Evolutionary conservation across 1,140 invertebrate genomes (phyloP), one percentile per base, ranked within the genome.

Genomic region (Drosophila teissieri): DNA sequence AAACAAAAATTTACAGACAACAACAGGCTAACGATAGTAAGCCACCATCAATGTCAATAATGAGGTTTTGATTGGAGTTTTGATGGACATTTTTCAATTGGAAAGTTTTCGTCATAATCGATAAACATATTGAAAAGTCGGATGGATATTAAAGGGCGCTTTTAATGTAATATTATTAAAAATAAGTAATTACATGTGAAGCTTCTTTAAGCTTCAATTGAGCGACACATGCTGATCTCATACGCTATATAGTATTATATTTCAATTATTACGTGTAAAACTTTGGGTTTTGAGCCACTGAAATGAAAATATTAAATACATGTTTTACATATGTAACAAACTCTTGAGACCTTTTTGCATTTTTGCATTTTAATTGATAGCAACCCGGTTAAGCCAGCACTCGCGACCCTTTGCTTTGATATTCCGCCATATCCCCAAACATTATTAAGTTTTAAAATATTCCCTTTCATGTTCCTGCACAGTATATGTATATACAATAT

Each of bases 381-480:
- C 64, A 49, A 57, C 64, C 36, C 67, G 52, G 69, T 70, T 70
- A 69, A 56, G 65, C 44, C 64, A 24, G 61, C 61, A 44, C 53
- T 42, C 11, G 31, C 24, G 10, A 36, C 40, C 53, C 51, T 60
- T 51, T 17, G 46, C 45, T 78, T 65, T 54, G 15, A 40, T 57
- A 51, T 73, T 52, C 75, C 62, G 49, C 52, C 27, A 14, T 73
- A 54, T 45, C 56, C 51, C 62, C 72, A 78, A 85, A 77, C 73
- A 68, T 57, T 68, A 85, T 84, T 80, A 85, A 77, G 77, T 61
- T 77, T 85, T 85, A 63, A 85, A 80, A 80, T 85, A 84, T 83
- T 83, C 80, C 61, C 80, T 83, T 83, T 82, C 56, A 68, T 73
- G 58, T 64, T 39, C 60, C n/a, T 12, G 11, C 36, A 34, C 48